phyloP scores from a whole-genome alignment of 2,888 invertebrate genomes.

The Empis stercorea region DNA sequence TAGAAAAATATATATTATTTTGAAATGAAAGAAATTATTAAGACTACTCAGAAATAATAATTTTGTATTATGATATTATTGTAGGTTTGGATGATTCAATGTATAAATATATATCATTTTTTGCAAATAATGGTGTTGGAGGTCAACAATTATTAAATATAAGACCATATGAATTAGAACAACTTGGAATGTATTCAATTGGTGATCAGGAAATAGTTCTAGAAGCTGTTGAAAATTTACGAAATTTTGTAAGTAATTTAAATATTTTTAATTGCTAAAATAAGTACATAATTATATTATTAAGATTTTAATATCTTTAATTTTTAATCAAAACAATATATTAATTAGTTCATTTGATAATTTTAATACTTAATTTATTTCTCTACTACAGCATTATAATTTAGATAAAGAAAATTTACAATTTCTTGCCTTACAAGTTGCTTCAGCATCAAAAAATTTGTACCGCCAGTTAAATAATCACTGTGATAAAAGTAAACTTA shows the following conservation, averaged over 20 bases:
- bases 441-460: slow-evolving; percentile 68
- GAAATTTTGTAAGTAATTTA: slow-evolving; percentile 65
- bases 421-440: slow-evolving; percentile 70
- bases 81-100: slow-evolving; percentile 42
- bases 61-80: slow-evolving; percentile 7
- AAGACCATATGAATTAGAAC: slow-evolving; percentile 77
- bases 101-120: slow-evolving; percentile 64
- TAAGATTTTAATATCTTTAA: too few relatives aligned
- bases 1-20: background rate
- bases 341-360: too few relatives aligned
- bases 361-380: too few relatives aligned
- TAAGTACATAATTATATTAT: too few relatives aligned
- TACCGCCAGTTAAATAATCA: slow-evolving; percentile 52
- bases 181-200: slow-evolving; percentile 70
- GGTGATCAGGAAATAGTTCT: slow-evolving; percentile 90
- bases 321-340: too few relatives aligned
- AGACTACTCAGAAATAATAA: background rate
- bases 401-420: slow-evolving; percentile 85
- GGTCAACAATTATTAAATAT: slow-evolving; percentile 67
- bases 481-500: slow-evolving; percentile 46
- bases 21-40: too few relatives aligned
- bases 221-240: slow-evolving; percentile 80
- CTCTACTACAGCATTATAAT: slow-evolving; percentile 82
- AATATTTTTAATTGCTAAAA: too few relatives aligned
- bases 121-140: slow-evolving; percentile 67